Percentiles rank a stretch among this genome's conserved stretches.
Evolutionary conservation across 2,797 vertebrate species (phyloP).

Genomic region (Gastrophryne carolinensis): DNA sequence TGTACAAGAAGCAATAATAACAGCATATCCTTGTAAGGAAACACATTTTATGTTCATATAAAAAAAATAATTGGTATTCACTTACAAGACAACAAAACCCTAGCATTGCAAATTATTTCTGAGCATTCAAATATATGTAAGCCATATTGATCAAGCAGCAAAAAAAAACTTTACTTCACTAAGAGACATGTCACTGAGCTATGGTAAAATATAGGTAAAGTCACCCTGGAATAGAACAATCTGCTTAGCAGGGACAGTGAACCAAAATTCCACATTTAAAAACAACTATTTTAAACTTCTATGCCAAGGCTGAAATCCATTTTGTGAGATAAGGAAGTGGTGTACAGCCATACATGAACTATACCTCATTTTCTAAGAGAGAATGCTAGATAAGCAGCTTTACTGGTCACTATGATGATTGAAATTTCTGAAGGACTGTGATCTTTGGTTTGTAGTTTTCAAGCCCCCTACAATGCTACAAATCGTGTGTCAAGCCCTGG

Average conservation of each 20-base stretch:
- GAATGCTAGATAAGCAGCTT: constrained; percentile 19
- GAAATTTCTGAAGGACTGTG: constrained; percentile 24
- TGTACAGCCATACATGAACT: too few species aligned
- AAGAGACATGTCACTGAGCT: neutral
- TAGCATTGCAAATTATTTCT: too few species aligned
- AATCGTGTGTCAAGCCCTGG: constrained; percentile 42
- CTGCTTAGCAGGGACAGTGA: neutral
- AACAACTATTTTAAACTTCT: constrained; percentile 11
- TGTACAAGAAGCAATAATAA: too few species aligned
- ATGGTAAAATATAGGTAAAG: neutral
- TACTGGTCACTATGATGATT: constrained; percentile 33
- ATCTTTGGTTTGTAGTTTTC: constrained; percentile 34
- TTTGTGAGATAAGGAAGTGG: neutral
- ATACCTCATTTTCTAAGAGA: too few species aligned
- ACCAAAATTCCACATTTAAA: neutral
- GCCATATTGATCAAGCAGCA: neutral
- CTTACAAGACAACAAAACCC: too few species aligned
- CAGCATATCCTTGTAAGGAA: too few species aligned
- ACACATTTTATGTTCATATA: too few species aligned
- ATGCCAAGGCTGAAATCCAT: neutral
- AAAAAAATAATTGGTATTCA: too few species aligned
- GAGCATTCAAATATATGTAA: neutral
- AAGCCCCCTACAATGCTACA: constrained; percentile 21
- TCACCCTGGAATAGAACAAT: neutral
- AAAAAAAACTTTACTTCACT: neutral